A percentile compares a stretch with the other conserved stretches of the same genome.
Conservation (phyloP, 1,140 invertebrate genomes). For the Orius insidiosus region DNA sequence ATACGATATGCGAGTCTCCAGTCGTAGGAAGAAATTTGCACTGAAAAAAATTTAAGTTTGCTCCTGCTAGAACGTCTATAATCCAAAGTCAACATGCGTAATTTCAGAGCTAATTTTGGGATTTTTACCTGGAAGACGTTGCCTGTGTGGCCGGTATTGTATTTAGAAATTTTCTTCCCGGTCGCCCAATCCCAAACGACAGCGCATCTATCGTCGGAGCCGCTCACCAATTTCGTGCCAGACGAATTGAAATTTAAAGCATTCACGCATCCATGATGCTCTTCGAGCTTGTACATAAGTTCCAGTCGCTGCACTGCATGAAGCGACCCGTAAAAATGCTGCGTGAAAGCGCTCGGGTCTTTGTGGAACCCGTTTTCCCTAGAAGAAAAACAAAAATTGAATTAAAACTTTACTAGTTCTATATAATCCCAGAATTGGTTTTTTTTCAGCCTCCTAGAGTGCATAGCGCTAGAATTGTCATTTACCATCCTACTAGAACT, state of each 20-base stretch:
- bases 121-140: conserved; percentile 74
- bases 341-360: conserved; percentile 40
- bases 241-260: conserved; percentile 71
- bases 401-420: no score
- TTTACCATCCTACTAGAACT: neutral
- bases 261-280: conserved; percentile 82
- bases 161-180: conserved; percentile 41
- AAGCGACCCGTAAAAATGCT: conserved; percentile 61
- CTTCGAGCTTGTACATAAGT: conserved; percentile 55
- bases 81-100: no score
- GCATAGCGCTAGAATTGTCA: neutral
- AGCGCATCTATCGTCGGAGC: conserved; percentile 75
- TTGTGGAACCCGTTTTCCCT: conserved; percentile 40
- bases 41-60: conserved; percentile 28
- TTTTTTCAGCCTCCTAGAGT: no score
- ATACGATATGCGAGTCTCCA: conserved; percentile 67
- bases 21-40: conserved; percentile 47
- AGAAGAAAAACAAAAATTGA: conserved; percentile 33
- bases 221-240: conserved; percentile 53
- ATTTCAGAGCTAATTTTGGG: no score
- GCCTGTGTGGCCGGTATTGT: conserved; percentile 59
- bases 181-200: conserved; percentile 81
- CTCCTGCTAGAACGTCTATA: no score
- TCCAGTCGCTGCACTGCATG: conserved; percentile 67
- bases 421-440: conserved; percentile 5